phyloP scores from a whole-genome alignment of 2,113 vertebrate genomes.

The Rana temporaria region DNA sequence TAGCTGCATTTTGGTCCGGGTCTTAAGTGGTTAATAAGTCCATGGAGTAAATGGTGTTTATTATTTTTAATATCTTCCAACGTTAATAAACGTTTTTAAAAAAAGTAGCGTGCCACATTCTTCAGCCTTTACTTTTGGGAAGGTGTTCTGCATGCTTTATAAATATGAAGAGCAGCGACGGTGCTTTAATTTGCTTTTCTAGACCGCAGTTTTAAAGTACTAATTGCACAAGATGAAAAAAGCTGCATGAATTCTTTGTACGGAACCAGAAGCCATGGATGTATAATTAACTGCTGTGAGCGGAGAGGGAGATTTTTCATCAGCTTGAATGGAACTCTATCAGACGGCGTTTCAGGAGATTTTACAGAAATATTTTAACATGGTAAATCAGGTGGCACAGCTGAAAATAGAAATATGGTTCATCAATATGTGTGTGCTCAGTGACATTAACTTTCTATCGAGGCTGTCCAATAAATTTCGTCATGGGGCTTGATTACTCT shows the following conservation, averaged over 20 bases:
- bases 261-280: slow-evolving; percentile 20
- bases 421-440: background rate
- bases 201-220: slow-evolving; percentile 2
- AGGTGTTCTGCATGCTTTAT: slow-evolving; percentile 20
- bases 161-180: background rate
- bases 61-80: background rate
- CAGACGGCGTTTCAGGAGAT: background rate
- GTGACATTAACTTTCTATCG: background rate
- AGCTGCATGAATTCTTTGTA: slow-evolving; percentile 35
- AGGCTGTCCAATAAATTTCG: background rate
- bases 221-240: slow-evolving; percentile 45
- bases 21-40: too few species aligned
- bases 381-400: background rate
- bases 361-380: slow-evolving; percentile 9
- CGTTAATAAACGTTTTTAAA: background rate
- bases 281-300: slow-evolving; percentile 40
- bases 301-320: slow-evolving; percentile 28
- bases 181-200: slow-evolving; percentile 37
- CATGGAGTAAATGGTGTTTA: background rate
- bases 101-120: background rate
- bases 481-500: background rate
- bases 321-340: slow-evolving; percentile 13
- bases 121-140: background rate
- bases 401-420: background rate
- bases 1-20: too few species aligned